These are phyloP conservation scores for Procavia capensis DNA, from an alignment of 2,113 vertebrate species.

Conservation along the genomic window DNA sequence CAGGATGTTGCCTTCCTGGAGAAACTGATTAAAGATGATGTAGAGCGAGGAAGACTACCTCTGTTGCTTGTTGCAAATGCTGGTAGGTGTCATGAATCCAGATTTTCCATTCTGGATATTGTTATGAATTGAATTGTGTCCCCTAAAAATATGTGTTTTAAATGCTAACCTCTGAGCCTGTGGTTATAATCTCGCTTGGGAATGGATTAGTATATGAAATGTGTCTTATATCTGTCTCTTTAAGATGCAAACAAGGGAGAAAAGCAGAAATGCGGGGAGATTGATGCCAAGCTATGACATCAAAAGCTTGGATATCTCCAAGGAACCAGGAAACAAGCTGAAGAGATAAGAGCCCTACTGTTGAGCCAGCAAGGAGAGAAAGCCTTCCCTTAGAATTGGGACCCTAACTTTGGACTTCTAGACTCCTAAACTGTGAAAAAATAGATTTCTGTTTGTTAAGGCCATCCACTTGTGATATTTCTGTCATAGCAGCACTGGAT, in stretches of 20 bases:
- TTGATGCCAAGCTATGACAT: neutral
- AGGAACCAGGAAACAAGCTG: neutral
- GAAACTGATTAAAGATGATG: constrained; percentile 95
- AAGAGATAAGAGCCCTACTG: neutral
- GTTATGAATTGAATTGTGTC: neutral
- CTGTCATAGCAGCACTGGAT: neutral
- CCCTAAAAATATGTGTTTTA: neutral
- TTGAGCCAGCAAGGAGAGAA: neutral
- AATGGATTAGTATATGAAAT: neutral
- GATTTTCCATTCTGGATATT: neutral
- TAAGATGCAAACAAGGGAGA: neutral
- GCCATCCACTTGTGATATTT: neutral
- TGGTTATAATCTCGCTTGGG: neutral
- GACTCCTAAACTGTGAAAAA: neutral
- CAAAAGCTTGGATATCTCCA: neutral
- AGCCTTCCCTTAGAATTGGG: neutral
- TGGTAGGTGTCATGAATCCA: constrained; percentile 86
- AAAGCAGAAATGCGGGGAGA: neutral
- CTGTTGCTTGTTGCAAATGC: constrained; percentile 96
- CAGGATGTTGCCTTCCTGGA: constrained; percentile 97
- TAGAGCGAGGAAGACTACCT: constrained; percentile 93
- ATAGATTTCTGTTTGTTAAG: neutral
- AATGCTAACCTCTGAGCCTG: neutral
- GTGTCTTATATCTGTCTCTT: neutral
- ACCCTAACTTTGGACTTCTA: neutral